Evolutionary conservation across 2,888 invertebrate genomes (phyloP).

Genomic region (Eupelmus urozonus): DNA sequence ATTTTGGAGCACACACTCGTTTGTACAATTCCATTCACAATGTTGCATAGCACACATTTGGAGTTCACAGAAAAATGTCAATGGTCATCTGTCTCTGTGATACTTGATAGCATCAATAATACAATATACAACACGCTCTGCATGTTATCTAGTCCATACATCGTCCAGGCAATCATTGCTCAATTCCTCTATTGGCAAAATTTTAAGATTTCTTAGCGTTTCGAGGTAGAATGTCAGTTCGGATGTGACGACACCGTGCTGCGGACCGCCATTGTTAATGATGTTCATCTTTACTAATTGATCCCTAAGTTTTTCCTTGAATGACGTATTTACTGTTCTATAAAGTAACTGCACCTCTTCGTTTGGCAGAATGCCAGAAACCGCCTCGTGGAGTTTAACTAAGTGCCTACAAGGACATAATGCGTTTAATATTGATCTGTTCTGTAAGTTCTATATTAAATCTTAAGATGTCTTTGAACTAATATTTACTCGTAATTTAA

Average conservation of each 20-base stretch:
- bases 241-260: constrained; percentile 95
- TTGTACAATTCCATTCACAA: constrained; percentile 40
- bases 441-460: no score
- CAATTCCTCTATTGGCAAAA: constrained; percentile 86
- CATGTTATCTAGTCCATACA: constrained; percentile 86
- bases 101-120: constrained; percentile 73
- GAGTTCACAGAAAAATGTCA: constrained; percentile 4
- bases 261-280: constrained; percentile 96
- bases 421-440: not conserved
- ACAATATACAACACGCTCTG: constrained; percentile 76
- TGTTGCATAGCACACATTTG: not conserved
- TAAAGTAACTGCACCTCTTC: constrained; percentile 88
- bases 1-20: constrained; percentile 29
- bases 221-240: constrained; percentile 94
- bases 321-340: constrained; percentile 88
- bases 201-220: constrained; percentile 88
- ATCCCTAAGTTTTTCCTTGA: constrained; percentile 91
- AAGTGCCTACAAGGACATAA: constrained; percentile 82
- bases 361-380: constrained; percentile 89
- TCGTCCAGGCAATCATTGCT: constrained; percentile 88
- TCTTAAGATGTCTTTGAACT: not conserved
- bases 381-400: constrained; percentile 93
- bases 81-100: constrained; percentile 69
- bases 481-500: no score
- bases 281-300: constrained; percentile 92